Percentiles rank a stretch among this genome's conserved stretches.
Conservation (phyloP, 2,113 vertebrate genomes). For the Heloderma charlesbogerti region DNA sequence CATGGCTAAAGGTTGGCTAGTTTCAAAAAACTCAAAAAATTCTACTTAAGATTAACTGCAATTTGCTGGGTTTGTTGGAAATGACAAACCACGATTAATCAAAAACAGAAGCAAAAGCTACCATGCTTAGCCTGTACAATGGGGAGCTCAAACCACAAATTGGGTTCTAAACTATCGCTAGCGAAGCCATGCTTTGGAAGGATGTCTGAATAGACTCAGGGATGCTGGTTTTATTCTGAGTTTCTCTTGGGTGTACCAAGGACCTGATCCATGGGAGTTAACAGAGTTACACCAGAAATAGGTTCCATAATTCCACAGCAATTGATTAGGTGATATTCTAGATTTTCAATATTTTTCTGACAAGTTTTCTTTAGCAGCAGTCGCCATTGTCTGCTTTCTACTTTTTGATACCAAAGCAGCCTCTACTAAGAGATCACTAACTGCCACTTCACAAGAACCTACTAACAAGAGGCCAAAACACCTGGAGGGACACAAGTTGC, state of each 20-base stretch:
- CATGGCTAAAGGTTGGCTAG: too few species aligned
- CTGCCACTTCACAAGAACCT: not conserved
- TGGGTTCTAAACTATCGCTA: not conserved
- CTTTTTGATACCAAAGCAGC: not conserved
- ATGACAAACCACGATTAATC: too few species aligned
- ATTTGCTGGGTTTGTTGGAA: too few species aligned
- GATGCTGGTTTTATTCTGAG: not conserved
- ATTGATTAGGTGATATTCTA: not conserved
- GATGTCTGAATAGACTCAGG: not conserved
- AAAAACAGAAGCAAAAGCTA: not conserved
- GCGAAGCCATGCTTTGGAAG: not conserved
- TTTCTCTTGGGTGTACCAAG: constrained; percentile 39
- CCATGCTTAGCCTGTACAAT: not conserved
- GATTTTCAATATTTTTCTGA: not conserved
- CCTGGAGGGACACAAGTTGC: too few species aligned
- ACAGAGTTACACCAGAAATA: not conserved
- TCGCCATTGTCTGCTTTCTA: not conserved
- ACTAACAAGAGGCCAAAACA: not conserved
- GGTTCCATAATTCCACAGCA: not conserved
- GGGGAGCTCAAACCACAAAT: not conserved
- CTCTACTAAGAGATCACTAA: not conserved
- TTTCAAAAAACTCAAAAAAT: too few species aligned
- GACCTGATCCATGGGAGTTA: not conserved
- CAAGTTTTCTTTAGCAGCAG: not conserved
- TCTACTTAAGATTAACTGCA: too few species aligned